Evolutionary conservation across 2,113 vertebrate species (phyloP), one percentile per base, ranked within the genome.

Genomic region (Steatornis caripensis): DNA sequence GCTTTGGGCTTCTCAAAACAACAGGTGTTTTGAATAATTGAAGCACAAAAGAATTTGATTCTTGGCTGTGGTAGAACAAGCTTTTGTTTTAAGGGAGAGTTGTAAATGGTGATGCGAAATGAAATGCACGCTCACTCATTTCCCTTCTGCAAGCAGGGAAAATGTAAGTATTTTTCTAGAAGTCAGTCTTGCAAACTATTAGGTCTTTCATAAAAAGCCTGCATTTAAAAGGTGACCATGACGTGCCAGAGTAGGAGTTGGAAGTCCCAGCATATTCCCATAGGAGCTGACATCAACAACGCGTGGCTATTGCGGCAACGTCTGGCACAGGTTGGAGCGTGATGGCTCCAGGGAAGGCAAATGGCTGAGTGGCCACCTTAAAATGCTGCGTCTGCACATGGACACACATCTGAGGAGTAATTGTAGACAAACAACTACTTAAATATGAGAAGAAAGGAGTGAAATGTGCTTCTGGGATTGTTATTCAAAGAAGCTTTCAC

Each of bases 271-370:
- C 0, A 0, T 53, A 6, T 77, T 91, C 71, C 53, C 0, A 0
- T 1, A n/a, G 30, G 72, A 87, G 53, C 64, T 83, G 93, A 36
- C 75, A 64, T 41, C 74, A 71, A 3, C 77, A 21, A 5, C 2
- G 2, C 0, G 0, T 9, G 77, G 55, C 55, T 68, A 2, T 58
- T 86, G 77, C 6, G 0, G 68, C 69, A 75, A 0, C 1, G 19
- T n/a, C 86, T 85, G 90, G 69, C 81, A 61, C 22, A 5, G 61
- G 39, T 51, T 71, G 69, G 34, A 78, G 24, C 0, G 0, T 27
- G 71, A 22, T 39, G 36, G 87, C 91, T 82, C 71, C 88, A 55
- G 87, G 86, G 65, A 43, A 64, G 57, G 86, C 11, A 46, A 55
- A 15, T 36, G 76, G 18, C 48, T 79, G 58, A 55, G 58, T 54